phyloP scores from a whole-genome alignment of 2,797 vertebrate species.

The Myripristis murdjan region DNA sequence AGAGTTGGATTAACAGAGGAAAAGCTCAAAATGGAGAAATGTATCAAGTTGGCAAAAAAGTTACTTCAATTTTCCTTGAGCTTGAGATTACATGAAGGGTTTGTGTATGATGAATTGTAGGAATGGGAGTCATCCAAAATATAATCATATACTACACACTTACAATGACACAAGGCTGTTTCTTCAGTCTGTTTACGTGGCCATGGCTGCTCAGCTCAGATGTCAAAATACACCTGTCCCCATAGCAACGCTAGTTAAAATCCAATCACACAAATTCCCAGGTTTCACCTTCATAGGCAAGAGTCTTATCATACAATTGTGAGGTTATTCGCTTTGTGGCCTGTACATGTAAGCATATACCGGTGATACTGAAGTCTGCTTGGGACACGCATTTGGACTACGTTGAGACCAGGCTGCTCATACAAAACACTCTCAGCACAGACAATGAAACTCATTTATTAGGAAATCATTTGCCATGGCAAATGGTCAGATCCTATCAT shows the following conservation, averaged over 20 bases:
- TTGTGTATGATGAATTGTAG: neutral
- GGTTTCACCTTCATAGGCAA: conserved; percentile 61
- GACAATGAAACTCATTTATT: conserved; percentile 8
- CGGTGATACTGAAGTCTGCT: conserved; percentile 3
- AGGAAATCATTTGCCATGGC: conserved; percentile 12
- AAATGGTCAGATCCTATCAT: neutral
- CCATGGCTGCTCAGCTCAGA: conserved; percentile 33
- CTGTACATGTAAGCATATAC: conserved; percentile 12
- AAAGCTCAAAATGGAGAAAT: no score
- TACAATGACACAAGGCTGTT: conserved; percentile 24
- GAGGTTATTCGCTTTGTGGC: conserved; percentile 35
- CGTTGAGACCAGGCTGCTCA: conserved; percentile 7
- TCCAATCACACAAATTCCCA: conserved; percentile 53
- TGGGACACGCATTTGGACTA: conserved; percentile 20
- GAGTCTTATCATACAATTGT: conserved; percentile 50
- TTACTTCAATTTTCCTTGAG: neutral
- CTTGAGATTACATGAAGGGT: neutral
- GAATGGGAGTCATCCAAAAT: conserved; percentile 21
- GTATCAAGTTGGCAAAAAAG: no score
- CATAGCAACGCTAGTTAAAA: conserved; percentile 68
- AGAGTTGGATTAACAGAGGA: neutral
- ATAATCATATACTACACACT: conserved; percentile 11
- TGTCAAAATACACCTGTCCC: conserved; percentile 64
- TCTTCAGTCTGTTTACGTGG: conserved; percentile 37
- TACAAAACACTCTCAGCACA: conserved; percentile 16